Base-by-base conservation (phyloP, 2,113 vertebrate genomes). In the Eublepharis macularius region DNA sequence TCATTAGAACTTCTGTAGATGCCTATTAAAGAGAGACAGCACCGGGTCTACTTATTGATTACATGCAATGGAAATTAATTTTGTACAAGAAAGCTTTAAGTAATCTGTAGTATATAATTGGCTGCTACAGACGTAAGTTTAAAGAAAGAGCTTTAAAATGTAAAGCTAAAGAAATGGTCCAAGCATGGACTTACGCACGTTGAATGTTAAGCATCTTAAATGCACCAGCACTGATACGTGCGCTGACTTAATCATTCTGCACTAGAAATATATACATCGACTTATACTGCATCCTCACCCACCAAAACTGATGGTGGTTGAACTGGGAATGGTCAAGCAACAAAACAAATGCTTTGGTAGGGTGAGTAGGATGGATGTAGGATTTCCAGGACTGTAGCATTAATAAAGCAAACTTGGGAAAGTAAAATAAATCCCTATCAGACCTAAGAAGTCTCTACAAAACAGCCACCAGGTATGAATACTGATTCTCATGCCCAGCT, bases 341-440 rank as follows among this genome's bases (percentile, higher is more conserved):
- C 86, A 6, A 45, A 47, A 60, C n/a, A 83, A 57, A 54, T n/a
- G 65, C 6, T 63, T 32, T 81, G 21, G 13, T 17, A 54, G 54
- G 73, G 65, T 24, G 82, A 21, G 13, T 17, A 54, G 54, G 73
- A 66, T 24, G 82, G 72, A 16, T 73, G 49, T 77, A 76, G 68
- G n/a, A n/a, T 34, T 90, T 66, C 91, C 34, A 49, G 68, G 66
- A 77, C 69, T 87, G 57, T 41, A 1, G 43, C 94, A 81, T 88
- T 76, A 88, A 80, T 85, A 92, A 80, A 82, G 92, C 0, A 2
- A 82, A 92, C 85, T 89, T 91, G 79, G 34, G 83, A 92, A 96
- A 94, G 89, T 90, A 92, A 95, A 96, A 95, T 94, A 92, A 95
- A 94, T 91, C 93, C 92, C 89, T 76, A 86, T 80, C 84, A 90